phyloP scores from a whole-genome alignment of 2,888 invertebrate species.

The Polymixis flavicincta region DNA sequence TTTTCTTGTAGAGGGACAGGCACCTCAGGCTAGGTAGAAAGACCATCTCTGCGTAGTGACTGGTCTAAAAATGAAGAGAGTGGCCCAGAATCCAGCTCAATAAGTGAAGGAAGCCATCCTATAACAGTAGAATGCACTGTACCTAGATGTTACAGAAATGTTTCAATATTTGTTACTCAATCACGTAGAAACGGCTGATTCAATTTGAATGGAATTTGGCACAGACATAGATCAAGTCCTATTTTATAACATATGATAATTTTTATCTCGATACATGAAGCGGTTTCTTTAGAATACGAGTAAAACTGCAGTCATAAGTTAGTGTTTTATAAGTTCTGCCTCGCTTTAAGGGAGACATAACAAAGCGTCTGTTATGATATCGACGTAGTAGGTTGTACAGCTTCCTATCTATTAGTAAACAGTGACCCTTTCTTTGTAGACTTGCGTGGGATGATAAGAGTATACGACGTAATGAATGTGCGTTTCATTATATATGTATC shows the following conservation, averaged over 20 bases:
- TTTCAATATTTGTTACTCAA: neutral
- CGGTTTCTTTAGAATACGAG: neutral
- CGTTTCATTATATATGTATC: conserved; percentile 3
- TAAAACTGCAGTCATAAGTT: neutral
- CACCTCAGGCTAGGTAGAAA: too few relatives aligned
- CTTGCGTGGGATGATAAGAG: conserved; percentile 37
- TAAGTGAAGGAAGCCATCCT: neutral
- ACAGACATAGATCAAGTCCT: neutral
- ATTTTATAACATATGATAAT: neutral
- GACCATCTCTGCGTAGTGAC: neutral
- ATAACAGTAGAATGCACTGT: neutral
- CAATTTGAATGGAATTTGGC: neutral
- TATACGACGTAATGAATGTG: conserved; percentile 19
- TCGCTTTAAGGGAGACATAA: neutral
- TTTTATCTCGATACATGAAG: neutral
- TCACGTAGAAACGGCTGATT: neutral
- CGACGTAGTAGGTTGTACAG: conserved; percentile 10
- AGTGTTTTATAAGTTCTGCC: neutral
- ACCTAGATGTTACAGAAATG: neutral
- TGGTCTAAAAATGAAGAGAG: too few relatives aligned
- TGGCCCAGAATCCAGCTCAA: neutral
- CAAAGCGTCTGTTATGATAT: neutral
- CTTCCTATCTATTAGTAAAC: conserved; percentile 31
- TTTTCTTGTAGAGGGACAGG: too few relatives aligned
- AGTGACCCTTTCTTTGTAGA: conserved; percentile 49